Evolutionary conservation across 1,140 invertebrate species (phyloP), one percentile per base, ranked within the genome.

Genomic region (Pseudobourletiella spinata): DNA sequence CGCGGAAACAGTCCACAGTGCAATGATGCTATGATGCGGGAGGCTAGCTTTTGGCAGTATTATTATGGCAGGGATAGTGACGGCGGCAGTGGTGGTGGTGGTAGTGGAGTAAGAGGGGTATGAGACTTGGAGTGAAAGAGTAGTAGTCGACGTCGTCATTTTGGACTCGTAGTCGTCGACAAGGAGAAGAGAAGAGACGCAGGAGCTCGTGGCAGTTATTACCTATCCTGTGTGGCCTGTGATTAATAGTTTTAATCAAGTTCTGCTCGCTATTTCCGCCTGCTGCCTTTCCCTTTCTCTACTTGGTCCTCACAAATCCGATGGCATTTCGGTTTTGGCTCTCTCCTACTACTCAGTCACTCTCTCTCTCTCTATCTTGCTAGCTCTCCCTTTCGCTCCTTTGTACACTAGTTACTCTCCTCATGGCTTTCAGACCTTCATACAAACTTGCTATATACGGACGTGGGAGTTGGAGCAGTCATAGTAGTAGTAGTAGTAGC

Each of bases 171-270:
- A n/a, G 46, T 48, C 46, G 46, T 48, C 46, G 24, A 15, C 22
- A 11, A 8, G 6, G 16, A 20, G 46, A 30, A 22, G 52, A 55
- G 52, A 62, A 50, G 60, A 57, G 64, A 60, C n/a, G 50, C 51
- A 59, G 50, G 52, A 61, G 56, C 58, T 50, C 56, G 25, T 66
- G 63, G 63, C 63, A 62, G 63, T 68, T 66, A 68, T 66, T 66
- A 68, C 65, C 57, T 67, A 63, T 63, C 61, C 61, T 67, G 57
- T 67, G 61, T 60, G 61, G 57, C 42, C 52, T 35, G 65, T 67
- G 65, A 67, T 67, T 67, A 67, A 67, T 67, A 67, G 65, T 67
- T 67, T 67, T 67, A 67, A 67, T 67, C 65, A 67, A 67, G 57
- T 63, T 67, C 59, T 67, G 57, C 61, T 63, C 48, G 57, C 55